These are phyloP conservation scores for Brachionus koreanus DNA, from an alignment of 1,140 invertebrate species.

Conservation along the genomic window DNA sequence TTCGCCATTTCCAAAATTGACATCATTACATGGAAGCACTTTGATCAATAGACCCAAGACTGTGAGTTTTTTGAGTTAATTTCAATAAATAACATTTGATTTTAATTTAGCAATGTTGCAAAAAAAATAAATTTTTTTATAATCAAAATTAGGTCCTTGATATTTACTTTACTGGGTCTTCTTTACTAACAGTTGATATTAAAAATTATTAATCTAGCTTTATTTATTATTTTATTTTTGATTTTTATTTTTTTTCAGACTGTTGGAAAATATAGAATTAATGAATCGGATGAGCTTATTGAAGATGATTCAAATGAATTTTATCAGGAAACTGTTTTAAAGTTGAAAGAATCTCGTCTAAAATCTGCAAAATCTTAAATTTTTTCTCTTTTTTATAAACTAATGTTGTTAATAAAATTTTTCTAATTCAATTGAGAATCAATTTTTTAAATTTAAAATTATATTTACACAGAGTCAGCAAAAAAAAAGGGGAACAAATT, in stretches of 20 bases:
- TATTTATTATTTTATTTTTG: neutral
- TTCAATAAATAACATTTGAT: neutral
- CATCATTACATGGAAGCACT: neutral
- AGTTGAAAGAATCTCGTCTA: conserved; percentile 33
- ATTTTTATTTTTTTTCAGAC: conserved; percentile 8
- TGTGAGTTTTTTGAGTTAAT: neutral
- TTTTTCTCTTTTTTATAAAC: neutral
- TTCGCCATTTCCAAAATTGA: conserved; percentile 21
- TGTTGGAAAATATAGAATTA: neutral
- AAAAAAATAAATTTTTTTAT: conserved; percentile 8
- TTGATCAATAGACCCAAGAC: neutral
- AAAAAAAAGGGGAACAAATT: too few relatives aligned
- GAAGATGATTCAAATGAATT: neutral
- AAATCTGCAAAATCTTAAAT: conserved; percentile 23
- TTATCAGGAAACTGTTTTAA: conserved; percentile 25
- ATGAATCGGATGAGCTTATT: conserved; percentile 5
- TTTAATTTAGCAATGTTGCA: neutral
- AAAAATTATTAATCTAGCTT: neutral
- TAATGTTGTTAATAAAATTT: neutral
- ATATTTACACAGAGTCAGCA: too few relatives aligned
- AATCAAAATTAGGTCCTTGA: neutral
- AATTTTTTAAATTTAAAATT: too few relatives aligned
- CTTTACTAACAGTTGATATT: neutral
- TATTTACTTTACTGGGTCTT: neutral
- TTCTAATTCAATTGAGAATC: neutral